Conservation (phyloP, 2,797 vertebrate genomes). For the Neosilurus hyrtlii region DNA sequence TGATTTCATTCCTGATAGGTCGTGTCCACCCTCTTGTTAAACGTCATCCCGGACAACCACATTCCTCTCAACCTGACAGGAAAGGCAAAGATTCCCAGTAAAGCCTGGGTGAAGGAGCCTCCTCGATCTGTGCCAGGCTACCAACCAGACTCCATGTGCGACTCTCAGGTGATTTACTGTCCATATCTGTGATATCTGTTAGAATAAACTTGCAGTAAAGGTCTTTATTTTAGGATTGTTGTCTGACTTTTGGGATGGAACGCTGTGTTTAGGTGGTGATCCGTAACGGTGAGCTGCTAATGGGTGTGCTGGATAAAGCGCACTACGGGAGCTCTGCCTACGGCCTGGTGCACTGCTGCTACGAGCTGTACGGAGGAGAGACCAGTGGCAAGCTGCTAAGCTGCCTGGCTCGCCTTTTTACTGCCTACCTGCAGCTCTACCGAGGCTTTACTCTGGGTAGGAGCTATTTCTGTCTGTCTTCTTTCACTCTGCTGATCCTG, state of each 20-base stretch:
- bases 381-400: slow-evolving; percentile 91
- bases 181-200: background rate
- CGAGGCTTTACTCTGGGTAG: slow-evolving; percentile 92
- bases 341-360: slow-evolving; percentile 93
- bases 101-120: slow-evolving; percentile 82
- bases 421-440: slow-evolving; percentile 93
- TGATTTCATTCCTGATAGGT: slow-evolving; percentile 69
- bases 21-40: slow-evolving; percentile 90
- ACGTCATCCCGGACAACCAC: slow-evolving; percentile 83
- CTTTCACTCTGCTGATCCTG: background rate
- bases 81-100: slow-evolving; percentile 87
- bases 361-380: slow-evolving; percentile 90
- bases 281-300: slow-evolving; percentile 84
- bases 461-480: slow-evolving; percentile 26
- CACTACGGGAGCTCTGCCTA: slow-evolving; percentile 95
- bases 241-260: background rate
- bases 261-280: slow-evolving; percentile 82
- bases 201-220: background rate
- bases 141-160: slow-evolving; percentile 84
- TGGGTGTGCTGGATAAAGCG: slow-evolving; percentile 94
- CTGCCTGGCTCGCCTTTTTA: slow-evolving; percentile 92
- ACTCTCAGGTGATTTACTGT: slow-evolving; percentile 82
- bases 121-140: slow-evolving; percentile 69
- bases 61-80: slow-evolving; percentile 84
- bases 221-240: background rate